Percentiles rank a stretch among this genome's conserved stretches.
Conservation (phyloP, 2,113 vertebrate genomes). For the Lanius ludovicianus region DNA sequence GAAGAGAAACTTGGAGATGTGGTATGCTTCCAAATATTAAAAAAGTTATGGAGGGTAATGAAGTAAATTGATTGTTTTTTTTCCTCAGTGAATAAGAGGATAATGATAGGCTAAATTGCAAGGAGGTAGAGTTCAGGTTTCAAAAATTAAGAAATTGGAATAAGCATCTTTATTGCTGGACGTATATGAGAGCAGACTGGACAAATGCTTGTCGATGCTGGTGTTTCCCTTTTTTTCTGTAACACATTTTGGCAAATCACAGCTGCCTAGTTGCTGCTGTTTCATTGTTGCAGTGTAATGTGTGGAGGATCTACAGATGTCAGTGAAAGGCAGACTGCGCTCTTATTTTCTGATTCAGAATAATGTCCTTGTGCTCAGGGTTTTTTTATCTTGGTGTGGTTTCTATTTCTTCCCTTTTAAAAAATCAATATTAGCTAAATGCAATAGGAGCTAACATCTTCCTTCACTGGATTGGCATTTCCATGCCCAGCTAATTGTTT, state of each 20-base stretch:
- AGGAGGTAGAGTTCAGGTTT: background rate
- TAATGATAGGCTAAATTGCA: background rate
- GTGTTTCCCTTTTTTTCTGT: background rate
- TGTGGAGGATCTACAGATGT: background rate
- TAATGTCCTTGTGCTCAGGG: background rate
- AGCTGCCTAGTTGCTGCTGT: background rate
- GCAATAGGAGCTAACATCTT: background rate
- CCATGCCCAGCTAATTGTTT: background rate
- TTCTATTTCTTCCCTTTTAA: background rate
- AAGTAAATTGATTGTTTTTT: background rate
- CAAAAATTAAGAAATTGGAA: background rate
- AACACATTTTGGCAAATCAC: background rate
- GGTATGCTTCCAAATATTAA: background rate
- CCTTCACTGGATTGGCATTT: background rate
- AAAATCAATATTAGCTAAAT: background rate
- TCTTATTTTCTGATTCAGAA: background rate
- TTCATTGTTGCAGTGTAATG: background rate
- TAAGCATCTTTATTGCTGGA: background rate
- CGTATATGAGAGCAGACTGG: background rate
- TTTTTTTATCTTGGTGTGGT: background rate
- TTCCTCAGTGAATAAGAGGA: background rate
- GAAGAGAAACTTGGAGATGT: background rate
- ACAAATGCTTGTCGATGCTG: background rate
- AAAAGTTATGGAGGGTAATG: background rate
- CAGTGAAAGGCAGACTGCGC: background rate